A percentile compares a stretch with the other conserved stretches of the same genome.
These are phyloP conservation scores for Meandrina meandrites DNA, from an alignment of 92 coral and sea anemone species.

Conservation along the genomic window DNA sequence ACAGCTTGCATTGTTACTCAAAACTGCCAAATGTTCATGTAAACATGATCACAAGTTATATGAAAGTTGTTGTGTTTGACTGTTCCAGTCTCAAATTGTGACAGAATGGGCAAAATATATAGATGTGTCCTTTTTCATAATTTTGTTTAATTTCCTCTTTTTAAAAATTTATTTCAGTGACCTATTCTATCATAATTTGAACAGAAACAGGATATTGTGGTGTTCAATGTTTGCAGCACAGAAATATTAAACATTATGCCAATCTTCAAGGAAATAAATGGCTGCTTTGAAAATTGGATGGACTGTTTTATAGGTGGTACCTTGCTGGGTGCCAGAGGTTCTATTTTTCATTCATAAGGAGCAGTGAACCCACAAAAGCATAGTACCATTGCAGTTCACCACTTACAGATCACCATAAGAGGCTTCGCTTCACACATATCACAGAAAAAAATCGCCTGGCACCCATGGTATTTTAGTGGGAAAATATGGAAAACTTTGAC, in stretches of 20 bases:
- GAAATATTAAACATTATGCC: neutral
- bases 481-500: neutral
- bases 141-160: neutral
- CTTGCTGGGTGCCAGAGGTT: neutral
- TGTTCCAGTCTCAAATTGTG: neutral
- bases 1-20: neutral
- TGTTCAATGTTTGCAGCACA: neutral
- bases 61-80: neutral
- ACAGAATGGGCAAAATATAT: neutral
- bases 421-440: no score
- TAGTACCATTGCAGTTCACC: no score
- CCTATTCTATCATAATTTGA: neutral
- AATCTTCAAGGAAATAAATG: neutral
- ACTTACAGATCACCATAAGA: no score
- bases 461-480: no score
- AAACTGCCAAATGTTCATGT: neutral
- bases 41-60: neutral
- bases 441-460: no score
- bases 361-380: no score
- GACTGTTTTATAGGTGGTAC: neutral
- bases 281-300: neutral
- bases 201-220: neutral
- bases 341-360: no score
- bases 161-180: neutral
- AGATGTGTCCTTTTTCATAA: neutral